phyloP scores from a whole-genome alignment of 1,140 invertebrate species.

The Lordiphosa stackelbergi region DNA sequence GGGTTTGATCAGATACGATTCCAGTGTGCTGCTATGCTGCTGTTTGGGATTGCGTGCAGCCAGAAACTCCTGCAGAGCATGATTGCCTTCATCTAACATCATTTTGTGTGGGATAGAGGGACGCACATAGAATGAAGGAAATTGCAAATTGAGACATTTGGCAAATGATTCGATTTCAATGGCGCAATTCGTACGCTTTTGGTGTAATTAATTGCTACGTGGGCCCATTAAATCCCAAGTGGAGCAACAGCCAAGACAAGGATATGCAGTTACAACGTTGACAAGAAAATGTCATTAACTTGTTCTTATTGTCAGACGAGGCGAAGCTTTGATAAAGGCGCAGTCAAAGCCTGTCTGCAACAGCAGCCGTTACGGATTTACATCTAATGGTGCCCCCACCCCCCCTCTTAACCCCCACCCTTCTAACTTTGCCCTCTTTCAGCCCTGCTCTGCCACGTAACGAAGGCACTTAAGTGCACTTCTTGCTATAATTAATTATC shows the following conservation, averaged over 20 bases:
- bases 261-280: slow-evolving; percentile 58
- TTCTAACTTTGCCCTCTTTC: not conserved
- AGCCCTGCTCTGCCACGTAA: slow-evolving; percentile 43
- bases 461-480: slow-evolving; percentile 75
- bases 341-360: slow-evolving; percentile 61
- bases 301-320: slow-evolving; percentile 70
- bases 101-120: slow-evolving; percentile 26
- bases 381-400: slow-evolving; percentile 55
- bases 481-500: slow-evolving; percentile 76
- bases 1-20: slow-evolving; percentile 99
- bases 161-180: slow-evolving; percentile 72
- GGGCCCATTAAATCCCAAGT: slow-evolving; percentile 24
- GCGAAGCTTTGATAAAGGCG: slow-evolving; percentile 63
- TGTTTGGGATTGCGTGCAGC: slow-evolving; percentile 94
- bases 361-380: slow-evolving; percentile 43
- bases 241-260: slow-evolving; percentile 16
- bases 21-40: slow-evolving; percentile 96
- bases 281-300: slow-evolving; percentile 75
- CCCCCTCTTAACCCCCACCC: no score
- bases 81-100: slow-evolving; percentile 92
- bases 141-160: slow-evolving; percentile 64
- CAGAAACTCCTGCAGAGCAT: slow-evolving; percentile 96
- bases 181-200: slow-evolving; percentile 39
- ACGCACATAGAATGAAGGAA: slow-evolving; percentile 16
- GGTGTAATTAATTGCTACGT: slow-evolving; percentile 66